Conservation (phyloP, 2,888 invertebrate genomes). For the Pachydiplax longipennis region DNA sequence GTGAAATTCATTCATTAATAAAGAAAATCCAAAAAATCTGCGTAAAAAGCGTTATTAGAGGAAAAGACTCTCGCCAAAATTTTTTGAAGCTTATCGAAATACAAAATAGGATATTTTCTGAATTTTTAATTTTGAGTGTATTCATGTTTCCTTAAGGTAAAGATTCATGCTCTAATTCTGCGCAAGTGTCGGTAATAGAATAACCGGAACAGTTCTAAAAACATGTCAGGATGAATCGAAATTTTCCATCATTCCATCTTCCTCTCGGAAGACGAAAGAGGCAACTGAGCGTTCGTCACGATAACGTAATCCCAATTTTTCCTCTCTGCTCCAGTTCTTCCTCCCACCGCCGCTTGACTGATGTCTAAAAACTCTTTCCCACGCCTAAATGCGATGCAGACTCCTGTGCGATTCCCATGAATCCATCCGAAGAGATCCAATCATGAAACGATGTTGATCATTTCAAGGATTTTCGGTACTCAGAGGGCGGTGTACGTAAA, state of each 20-base stretch:
- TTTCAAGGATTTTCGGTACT: neutral
- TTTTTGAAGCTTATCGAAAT: no score
- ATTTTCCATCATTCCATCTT: neutral
- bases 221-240: neutral
- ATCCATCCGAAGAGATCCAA: neutral
- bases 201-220: neutral
- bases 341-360: neutral
- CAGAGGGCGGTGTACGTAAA: neutral
- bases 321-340: neutral
- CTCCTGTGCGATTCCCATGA: neutral
- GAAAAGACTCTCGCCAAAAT: no score
- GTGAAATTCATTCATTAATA: no score
- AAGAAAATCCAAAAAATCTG: no score
- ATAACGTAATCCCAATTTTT: neutral
- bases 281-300: neutral
- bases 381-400: neutral
- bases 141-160: neutral
- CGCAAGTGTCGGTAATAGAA: neutral
- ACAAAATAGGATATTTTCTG: no score
- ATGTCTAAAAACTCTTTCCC: neutral
- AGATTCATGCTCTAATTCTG: neutral
- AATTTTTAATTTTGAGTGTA: no score
- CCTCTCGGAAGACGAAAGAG: neutral
- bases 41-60: no score
- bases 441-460: neutral